Evolutionary conservation across 2,888 invertebrate genomes (phyloP).

Genomic region (Abrostola triplasia): DNA sequence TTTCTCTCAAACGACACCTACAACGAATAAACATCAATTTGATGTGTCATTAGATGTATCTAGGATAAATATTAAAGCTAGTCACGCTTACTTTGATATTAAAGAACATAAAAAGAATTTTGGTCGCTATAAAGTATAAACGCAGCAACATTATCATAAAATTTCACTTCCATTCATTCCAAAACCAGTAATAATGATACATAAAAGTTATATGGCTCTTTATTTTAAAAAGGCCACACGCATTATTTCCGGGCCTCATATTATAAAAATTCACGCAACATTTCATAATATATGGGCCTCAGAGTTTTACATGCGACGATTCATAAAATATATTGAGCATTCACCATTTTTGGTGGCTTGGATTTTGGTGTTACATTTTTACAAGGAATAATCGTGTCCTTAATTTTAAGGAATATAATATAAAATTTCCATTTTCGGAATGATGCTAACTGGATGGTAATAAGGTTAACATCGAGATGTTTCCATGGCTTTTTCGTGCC

Average conservation of each 20-base stretch:
- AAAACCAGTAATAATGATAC: slow-evolving; percentile 15
- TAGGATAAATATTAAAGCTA: too few species aligned
- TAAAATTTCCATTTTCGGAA: too few species aligned
- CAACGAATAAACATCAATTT: too few species aligned
- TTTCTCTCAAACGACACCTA: too few species aligned
- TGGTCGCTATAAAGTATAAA: slow-evolving; percentile 1
- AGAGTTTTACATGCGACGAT: slow-evolving; percentile 3
- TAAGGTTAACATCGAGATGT: too few species aligned
- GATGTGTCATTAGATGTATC: too few species aligned
- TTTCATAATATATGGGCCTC: slow-evolving; percentile 18
- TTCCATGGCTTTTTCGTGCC: too few species aligned
- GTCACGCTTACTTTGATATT: too few species aligned
- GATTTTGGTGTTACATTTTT: neutral
- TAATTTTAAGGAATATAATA: too few species aligned
- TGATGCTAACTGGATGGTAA: too few species aligned
- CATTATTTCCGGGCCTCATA: slow-evolving; percentile 16
- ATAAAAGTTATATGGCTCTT: slow-evolving; percentile 10
- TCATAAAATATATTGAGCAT: slow-evolving; percentile 26
- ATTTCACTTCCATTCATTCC: slow-evolving; percentile 11
- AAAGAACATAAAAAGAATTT: neutral
- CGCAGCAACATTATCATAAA: slow-evolving; percentile 20
- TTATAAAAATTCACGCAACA: slow-evolving; percentile 20
- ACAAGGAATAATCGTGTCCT: neutral
- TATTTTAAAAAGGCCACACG: slow-evolving; percentile 26
- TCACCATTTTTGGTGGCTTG: slow-evolving; percentile 3